Conservation (phyloP, 2,797 vertebrate species). For the Siniperca obscura region DNA sequence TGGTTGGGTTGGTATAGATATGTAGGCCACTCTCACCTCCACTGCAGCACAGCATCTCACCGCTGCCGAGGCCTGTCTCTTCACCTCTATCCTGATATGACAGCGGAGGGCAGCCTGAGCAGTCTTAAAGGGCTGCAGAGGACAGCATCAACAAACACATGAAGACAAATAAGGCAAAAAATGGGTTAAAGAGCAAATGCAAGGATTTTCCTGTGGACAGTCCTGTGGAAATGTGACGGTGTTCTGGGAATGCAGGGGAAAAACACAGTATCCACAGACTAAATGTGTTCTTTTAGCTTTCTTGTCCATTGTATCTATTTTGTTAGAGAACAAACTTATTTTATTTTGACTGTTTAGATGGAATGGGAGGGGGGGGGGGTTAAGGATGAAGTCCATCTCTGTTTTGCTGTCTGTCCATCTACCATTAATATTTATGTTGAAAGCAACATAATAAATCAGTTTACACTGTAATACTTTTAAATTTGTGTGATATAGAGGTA, state of each 20-base stretch:
- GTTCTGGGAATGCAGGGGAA: neutral
- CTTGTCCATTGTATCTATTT: neutral
- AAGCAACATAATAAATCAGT: neutral
- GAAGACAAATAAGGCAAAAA: neutral
- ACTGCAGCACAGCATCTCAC: slow-evolving; percentile 44
- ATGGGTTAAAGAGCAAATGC: neutral
- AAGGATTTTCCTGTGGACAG: neutral
- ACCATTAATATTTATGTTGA: neutral
- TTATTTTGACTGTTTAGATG: neutral
- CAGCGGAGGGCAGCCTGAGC: slow-evolving; percentile 12
- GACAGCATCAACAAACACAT: slow-evolving; percentile 9
- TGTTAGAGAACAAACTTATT: neutral
- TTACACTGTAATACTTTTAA: neutral
- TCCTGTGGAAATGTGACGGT: neutral
- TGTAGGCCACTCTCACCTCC: slow-evolving; percentile 40
- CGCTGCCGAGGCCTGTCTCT: slow-evolving; percentile 20
- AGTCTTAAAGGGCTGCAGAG: slow-evolving; percentile 11
- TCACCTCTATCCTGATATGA: slow-evolving; percentile 42
- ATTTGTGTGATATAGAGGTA: neutral
- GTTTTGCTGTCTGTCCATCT: too few species aligned
- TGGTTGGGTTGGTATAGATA: slow-evolving; percentile 55
- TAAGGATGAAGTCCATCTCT: neutral
- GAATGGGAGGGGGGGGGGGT: too few species aligned
- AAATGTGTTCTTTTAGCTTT: neutral
- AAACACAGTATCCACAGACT: neutral